Percentiles rank a stretch among this genome's conserved stretches.
These are phyloP conservation scores for Gastrophysa polygoni DNA, from an alignment of 2,888 invertebrate species.

Conservation along the genomic window DNA sequence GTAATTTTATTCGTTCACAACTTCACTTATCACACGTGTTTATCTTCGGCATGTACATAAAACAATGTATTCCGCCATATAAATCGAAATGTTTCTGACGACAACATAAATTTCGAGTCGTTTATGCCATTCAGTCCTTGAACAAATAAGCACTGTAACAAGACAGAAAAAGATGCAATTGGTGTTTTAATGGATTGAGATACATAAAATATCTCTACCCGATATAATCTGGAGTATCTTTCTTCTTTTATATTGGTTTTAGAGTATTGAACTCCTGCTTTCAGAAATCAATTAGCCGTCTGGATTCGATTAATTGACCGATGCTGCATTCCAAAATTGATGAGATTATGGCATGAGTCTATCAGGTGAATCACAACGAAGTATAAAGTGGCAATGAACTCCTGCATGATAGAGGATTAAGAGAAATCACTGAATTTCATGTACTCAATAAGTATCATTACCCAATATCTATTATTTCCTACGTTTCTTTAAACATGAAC, in stretches of 20 bases:
- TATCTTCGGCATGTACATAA: neutral
- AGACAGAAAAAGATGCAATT: conserved; percentile 27
- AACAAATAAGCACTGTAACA: conserved; percentile 26
- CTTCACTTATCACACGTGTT: neutral
- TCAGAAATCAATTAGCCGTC: conserved; percentile 16
- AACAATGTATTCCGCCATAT: conserved; percentile 10
- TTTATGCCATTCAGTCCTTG: conserved; percentile 25
- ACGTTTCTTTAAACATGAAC: too few relatives aligned
- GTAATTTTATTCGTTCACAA: neutral
- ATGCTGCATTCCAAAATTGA: neutral
- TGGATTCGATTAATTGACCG: neutral
- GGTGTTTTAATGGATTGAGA: conserved; percentile 24
- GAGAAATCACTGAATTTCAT: too few relatives aligned
- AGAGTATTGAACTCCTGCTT: conserved; percentile 19
- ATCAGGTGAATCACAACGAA: too few relatives aligned
- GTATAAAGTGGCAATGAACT: too few relatives aligned
- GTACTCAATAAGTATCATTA: too few relatives aligned
- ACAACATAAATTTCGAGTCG: conserved; percentile 25
- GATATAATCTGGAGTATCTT: conserved; percentile 14
- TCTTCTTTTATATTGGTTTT: neutral
- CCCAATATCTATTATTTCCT: too few relatives aligned
- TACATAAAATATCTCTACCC: conserved; percentile 23
- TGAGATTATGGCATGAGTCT: neutral
- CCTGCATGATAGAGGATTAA: too few relatives aligned
- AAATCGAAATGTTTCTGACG: conserved; percentile 14